These are phyloP conservation scores for Oxytorus armatus DNA, from an alignment of 2,888 invertebrate species.

Conservation along the genomic window DNA sequence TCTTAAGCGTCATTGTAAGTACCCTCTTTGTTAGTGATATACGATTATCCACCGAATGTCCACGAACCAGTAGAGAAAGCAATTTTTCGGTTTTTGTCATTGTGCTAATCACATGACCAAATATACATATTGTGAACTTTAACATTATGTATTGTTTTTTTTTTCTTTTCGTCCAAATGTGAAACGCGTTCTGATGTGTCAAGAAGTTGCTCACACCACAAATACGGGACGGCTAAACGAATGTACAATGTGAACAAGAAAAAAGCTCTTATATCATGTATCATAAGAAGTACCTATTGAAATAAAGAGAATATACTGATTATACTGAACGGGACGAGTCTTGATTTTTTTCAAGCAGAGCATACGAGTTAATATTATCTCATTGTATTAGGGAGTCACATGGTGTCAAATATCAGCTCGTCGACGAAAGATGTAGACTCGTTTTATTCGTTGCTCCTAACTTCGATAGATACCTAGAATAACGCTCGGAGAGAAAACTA, in stretches of 20 bases:
- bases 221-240: constrained; percentile 62
- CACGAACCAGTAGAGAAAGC: constrained; percentile 37
- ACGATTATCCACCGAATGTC: constrained; percentile 39
- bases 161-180: constrained; percentile 27
- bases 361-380: no score
- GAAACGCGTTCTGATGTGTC: constrained; percentile 37
- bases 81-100: constrained; percentile 62
- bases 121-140: constrained; percentile 34
- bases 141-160: constrained; percentile 7
- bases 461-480: no score
- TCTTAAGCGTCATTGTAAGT: constrained; percentile 43
- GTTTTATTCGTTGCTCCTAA: no score
- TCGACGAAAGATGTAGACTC: no score
- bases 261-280: constrained; percentile 68
- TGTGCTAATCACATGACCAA: constrained; percentile 44
- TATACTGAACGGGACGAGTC: constrained; percentile 46
- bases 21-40: constrained; percentile 24
- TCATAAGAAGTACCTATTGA: constrained; percentile 69
- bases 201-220: constrained; percentile 59
- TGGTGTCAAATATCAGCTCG: no score
- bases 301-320: constrained; percentile 70
- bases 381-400: no score
- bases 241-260: constrained; percentile 66
- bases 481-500: not conserved
- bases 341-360: constrained; percentile 5